Evolutionary conservation across 2,797 vertebrate species (phyloP).

Genomic region (Hapalemur alaotrensis): DNA sequence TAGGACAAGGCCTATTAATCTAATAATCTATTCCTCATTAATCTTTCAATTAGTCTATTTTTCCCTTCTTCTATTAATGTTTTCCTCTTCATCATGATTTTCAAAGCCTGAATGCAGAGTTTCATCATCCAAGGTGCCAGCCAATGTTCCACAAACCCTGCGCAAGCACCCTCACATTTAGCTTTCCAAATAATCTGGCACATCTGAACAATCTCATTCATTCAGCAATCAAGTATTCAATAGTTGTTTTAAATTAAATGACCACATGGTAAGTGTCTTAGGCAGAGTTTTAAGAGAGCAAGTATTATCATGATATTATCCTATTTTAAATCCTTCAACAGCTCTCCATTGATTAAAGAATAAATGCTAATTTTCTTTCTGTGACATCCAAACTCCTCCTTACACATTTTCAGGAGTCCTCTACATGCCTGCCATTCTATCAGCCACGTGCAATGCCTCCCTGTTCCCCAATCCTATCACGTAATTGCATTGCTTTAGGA

Average conservation of each 20-base stretch:
- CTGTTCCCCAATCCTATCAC: neutral
- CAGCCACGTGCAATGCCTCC: neutral
- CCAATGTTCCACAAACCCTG: neutral
- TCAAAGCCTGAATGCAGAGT: neutral
- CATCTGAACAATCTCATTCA: neutral
- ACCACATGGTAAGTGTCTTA: neutral
- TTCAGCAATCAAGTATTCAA: neutral
- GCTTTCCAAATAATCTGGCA: neutral
- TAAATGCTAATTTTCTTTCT: neutral
- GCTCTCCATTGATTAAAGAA: neutral
- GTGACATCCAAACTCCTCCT: neutral
- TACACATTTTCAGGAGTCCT: neutral
- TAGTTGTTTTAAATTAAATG: neutral
- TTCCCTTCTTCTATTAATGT: neutral
- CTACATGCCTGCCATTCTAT: neutral
- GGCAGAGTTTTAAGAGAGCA: neutral
- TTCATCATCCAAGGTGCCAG: neutral
- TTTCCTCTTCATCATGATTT: neutral
- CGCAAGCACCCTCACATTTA: neutral
- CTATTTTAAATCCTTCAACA: neutral
- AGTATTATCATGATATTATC: neutral
- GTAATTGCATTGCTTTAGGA: neutral
- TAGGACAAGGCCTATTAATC: neutral
- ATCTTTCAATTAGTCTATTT: neutral
- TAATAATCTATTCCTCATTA: neutral